Conservation (phyloP, 1,140 invertebrate species). For the Drosophila equinoxialis region DNA sequence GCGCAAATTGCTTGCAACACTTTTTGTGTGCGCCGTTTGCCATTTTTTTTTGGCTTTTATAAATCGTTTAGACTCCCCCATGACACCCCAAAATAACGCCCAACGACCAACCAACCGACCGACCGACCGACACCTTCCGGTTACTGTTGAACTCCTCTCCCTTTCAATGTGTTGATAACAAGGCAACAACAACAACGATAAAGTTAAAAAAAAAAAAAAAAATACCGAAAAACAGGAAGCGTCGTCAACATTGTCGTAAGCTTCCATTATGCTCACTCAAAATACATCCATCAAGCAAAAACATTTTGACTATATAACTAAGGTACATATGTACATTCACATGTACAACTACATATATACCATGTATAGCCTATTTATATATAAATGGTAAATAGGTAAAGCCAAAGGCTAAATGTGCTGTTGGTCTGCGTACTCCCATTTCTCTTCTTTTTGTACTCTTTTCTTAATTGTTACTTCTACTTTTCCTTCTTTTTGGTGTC, state of each 20-base stretch:
- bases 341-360: conserved; percentile 4
- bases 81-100: neutral
- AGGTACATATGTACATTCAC: neutral
- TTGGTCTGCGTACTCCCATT: neutral
- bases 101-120: neutral
- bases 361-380: neutral
- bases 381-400: neutral
- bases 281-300: conserved; percentile 70
- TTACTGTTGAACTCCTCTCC: neutral
- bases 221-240: conserved; percentile 72
- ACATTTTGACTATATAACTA: conserved; percentile 54
- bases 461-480: conserved; percentile 60
- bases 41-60: conserved; percentile 69
- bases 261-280: conserved; percentile 50
- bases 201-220: conserved; percentile 48
- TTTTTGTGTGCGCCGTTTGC: conserved; percentile 55
- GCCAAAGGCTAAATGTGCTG: conserved; percentile 51
- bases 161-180: conserved; percentile 45
- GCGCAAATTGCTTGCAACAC: conserved; percentile 79
- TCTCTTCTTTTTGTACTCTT: neutral
- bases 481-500: conserved; percentile 32
- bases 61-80: conserved; percentile 66
- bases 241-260: conserved; percentile 45
- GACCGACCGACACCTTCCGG: neutral
- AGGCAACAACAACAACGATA: conserved; percentile 34